phyloP scores from a whole-genome alignment of 2,113 vertebrate species.

The Rhodinocichla rosea region DNA sequence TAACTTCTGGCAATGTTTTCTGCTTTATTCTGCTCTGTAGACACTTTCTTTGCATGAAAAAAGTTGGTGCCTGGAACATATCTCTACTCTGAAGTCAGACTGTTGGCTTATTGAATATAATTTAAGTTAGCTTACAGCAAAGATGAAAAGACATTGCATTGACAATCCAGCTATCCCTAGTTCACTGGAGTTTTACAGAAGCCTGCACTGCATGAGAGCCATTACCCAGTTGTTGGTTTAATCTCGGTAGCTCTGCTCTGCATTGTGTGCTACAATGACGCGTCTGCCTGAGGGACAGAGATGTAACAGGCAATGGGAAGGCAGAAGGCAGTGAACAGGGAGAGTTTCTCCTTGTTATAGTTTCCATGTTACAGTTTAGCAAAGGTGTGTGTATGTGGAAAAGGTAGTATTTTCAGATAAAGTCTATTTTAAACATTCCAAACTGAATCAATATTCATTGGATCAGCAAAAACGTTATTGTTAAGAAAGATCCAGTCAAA shows the following conservation, averaged over 20 bases:
- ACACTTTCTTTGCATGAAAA: neutral
- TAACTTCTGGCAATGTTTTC: neutral
- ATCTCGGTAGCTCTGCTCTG: neutral
- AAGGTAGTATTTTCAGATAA: neutral
- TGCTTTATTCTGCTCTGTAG: neutral
- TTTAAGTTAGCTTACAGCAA: neutral
- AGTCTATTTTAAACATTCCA: neutral
- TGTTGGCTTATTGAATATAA: neutral
- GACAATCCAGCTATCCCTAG: neutral
- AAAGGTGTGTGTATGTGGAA: neutral
- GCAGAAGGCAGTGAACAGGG: neutral
- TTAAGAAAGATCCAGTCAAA: neutral
- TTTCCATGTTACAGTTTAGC: neutral
- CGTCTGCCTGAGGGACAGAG: neutral
- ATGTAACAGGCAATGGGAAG: neutral
- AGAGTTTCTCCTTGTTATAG: neutral
- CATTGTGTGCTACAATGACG: neutral
- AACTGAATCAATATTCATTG: neutral
- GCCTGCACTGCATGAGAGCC: neutral
- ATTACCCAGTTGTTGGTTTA: neutral
- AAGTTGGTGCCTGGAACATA: neutral
- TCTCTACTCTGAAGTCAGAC: neutral
- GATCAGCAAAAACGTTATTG: neutral
- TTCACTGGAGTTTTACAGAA: neutral
- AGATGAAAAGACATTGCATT: neutral